Evolutionary conservation across 2,797 vertebrate species (phyloP), one percentile per base, ranked within the genome.

Genomic region (Rhinella marina): DNA sequence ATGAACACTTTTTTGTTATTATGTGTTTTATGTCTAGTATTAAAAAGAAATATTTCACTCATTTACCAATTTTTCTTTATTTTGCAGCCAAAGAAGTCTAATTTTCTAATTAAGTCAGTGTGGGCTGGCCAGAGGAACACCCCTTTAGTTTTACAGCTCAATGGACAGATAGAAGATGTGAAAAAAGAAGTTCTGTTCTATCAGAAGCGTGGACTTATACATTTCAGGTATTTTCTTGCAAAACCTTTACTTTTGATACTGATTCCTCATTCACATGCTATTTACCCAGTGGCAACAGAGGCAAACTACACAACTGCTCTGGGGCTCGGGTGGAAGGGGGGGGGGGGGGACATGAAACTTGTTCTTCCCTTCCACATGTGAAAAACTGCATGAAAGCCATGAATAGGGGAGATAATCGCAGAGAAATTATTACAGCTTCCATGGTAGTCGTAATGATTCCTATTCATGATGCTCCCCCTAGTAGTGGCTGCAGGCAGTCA

Each of bases 121-220:
- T 92, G 95, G 90, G 92, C 90, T 0, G 92, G 94, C 86, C 90
- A 90, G 0, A 92, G 90, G 90, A 93, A 89, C 82, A 89, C 75
- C 1, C 90, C 94, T 59, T 62, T 90, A 7, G 91, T 94, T 85
- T 88, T 98, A 89, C 93, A 95, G 89, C 79, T 97, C 32, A 95
- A 96, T 59, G 96, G 94, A 1, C 87, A 91, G 12, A 90, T 97
- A 90, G 95, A 97, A 91, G 97, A 97, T 90, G 92, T 96, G 89
- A 95, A 88, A 84, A 95, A 88, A 59, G 94, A 97, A 90, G 93
- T 92, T 88, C 92, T 88, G 82, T 91, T 95, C 54, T 96, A 95
- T 86, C 95, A 94, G 91, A 97, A 97, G 92, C 91, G 91, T 87
- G 97, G 95, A 23, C 92, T 90, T 16, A 78, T 98, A 12, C 87